phyloP scores from a whole-genome alignment of 2,113 vertebrate species.

The Gavia stellata region DNA sequence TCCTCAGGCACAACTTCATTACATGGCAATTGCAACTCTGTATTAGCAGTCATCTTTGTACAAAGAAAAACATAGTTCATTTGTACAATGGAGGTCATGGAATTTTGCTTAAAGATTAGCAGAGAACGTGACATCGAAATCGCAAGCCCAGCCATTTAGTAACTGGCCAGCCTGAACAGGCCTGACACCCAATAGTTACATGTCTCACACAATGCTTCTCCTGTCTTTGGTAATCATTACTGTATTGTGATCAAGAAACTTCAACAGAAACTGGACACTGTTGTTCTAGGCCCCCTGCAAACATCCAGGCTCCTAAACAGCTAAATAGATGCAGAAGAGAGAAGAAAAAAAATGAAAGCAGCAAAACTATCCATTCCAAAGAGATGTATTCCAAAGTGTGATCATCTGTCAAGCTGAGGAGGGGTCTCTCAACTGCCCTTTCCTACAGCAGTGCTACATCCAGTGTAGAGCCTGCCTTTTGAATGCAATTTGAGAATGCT shows the following conservation, averaged over 20 bases:
- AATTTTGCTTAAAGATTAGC: slow-evolving; percentile 7
- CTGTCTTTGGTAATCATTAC: not conserved
- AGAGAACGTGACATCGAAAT: not conserved
- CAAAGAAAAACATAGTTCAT: not conserved
- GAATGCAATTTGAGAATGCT: not conserved
- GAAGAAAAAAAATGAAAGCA: not conserved
- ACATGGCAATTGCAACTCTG: not conserved
- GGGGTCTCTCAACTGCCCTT: not conserved
- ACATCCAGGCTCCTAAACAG: not conserved
- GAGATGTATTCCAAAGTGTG: not conserved
- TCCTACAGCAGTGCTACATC: not conserved
- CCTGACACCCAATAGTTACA: not conserved
- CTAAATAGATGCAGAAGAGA: not conserved
- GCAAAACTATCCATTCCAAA: not conserved
- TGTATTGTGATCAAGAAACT: not conserved
- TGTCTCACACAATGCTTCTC: not conserved
- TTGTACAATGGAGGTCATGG: not conserved
- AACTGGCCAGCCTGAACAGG: not conserved
- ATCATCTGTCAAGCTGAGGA: not conserved
- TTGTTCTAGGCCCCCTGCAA: not conserved
- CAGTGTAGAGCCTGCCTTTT: not conserved
- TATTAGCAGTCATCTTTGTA: not conserved
- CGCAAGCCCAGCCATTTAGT: not conserved
- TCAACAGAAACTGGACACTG: accelerated
- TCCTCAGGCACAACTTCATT: not conserved